A percentile compares a stretch with the other conserved stretches of the same genome.
These are phyloP conservation scores for Decapterus maruadsi DNA, from an alignment of 2,797 vertebrate genomes.

Conservation along the genomic window DNA sequence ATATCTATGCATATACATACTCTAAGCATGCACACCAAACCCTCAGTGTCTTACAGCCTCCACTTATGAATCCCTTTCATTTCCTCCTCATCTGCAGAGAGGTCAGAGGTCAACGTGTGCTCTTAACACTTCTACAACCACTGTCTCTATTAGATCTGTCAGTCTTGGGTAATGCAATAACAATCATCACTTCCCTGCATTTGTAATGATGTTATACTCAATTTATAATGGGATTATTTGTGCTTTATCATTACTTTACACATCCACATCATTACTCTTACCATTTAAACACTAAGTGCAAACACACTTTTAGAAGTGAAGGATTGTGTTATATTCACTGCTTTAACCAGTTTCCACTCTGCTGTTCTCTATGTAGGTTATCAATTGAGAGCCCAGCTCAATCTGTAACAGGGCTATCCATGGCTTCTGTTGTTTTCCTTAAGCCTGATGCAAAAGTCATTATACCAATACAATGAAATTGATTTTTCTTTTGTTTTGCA, in stretches of 20 bases:
- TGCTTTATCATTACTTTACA: not conserved
- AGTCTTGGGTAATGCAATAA: not conserved
- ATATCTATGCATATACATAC: conserved; percentile 15
- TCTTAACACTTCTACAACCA: conserved; percentile 9
- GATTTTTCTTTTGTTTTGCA: not conserved
- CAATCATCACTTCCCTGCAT: not conserved
- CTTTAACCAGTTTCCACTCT: conserved; percentile 25
- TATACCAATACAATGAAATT: conserved; percentile 36
- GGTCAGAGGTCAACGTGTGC: conserved; percentile 47
- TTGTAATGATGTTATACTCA: not conserved
- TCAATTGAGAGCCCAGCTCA: conserved; percentile 21
- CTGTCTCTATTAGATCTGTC: conserved; percentile 22
- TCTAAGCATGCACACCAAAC: conserved; percentile 34
- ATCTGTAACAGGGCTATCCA: not conserved
- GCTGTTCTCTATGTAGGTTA: conserved; percentile 11
- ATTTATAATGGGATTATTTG: not conserved
- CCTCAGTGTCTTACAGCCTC: conserved; percentile 29
- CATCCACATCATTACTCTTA: not conserved
- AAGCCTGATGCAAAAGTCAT: conserved; percentile 23
- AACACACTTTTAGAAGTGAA: not conserved
- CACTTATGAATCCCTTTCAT: conserved; percentile 40
- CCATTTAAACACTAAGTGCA: conserved; percentile 1
- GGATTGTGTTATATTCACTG: conserved; percentile 10
- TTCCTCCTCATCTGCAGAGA: conserved; percentile 38
- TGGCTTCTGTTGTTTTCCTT: conserved; percentile 18